phyloP scores from a whole-genome alignment of 2,113 vertebrate genomes.

The Chloroceryle aenea region DNA sequence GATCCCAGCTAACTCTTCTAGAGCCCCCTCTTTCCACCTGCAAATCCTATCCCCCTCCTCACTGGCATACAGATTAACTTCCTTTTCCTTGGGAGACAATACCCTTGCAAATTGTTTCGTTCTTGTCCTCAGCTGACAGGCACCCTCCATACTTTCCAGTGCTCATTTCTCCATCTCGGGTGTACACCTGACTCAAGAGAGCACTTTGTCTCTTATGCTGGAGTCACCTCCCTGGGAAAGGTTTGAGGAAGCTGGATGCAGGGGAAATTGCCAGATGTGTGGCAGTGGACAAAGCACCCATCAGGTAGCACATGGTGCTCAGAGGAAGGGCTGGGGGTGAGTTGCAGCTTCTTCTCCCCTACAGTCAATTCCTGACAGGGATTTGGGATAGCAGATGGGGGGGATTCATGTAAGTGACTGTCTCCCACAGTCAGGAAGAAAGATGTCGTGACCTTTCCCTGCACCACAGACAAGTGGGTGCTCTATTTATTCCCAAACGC shows the following conservation, averaged over 20 bases:
- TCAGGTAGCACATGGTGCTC: neutral
- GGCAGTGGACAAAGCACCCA: too few relatives aligned
- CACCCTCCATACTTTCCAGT: neutral
- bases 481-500: neutral
- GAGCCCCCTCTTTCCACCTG: neutral
- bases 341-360: neutral
- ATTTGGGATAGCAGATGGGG: neutral
- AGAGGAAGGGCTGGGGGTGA: neutral
- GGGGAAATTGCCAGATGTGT: neutral
- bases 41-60: neutral
- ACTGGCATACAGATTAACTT: neutral
- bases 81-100: neutral
- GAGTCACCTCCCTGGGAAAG: neutral
- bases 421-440: neutral
- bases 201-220: neutral
- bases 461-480: neutral
- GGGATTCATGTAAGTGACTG: neutral
- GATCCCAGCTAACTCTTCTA: neutral
- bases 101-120: neutral
- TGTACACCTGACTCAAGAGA: neutral
- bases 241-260: neutral
- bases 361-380: neutral
- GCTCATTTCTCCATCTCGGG: neutral
- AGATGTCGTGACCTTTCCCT: neutral
- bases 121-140: neutral